Conservation (phyloP, 2,888 invertebrate genomes). For the Azorinus chamasolen region DNA sequence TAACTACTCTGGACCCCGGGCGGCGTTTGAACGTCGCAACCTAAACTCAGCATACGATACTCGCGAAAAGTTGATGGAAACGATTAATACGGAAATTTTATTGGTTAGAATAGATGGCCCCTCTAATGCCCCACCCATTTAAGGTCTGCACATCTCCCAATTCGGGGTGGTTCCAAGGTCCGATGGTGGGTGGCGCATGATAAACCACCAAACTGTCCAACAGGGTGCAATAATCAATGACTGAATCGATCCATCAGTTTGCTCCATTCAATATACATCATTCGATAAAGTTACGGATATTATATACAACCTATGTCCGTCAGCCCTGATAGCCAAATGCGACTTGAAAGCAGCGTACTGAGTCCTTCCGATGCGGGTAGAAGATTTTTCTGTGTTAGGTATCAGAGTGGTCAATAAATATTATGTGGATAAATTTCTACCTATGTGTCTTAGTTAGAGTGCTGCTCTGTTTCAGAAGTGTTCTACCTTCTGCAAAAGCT, state of each 20-base stretch:
- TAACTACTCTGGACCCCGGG: not conserved
- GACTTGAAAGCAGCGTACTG: slow-evolving; percentile 17
- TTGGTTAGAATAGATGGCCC: slow-evolving; percentile 22
- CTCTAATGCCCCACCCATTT: slow-evolving; percentile 24
- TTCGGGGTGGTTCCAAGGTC: slow-evolving; percentile 35
- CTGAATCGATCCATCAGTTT: slow-evolving; percentile 15
- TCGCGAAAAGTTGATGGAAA: slow-evolving; percentile 8
- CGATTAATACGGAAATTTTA: slow-evolving; percentile 17
- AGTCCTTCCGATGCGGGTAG: slow-evolving; percentile 13
- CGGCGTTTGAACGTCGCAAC: not conserved
- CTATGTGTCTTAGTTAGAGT: slow-evolving; percentile 24
- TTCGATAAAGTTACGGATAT: no score
- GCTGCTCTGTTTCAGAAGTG: slow-evolving; percentile 21
- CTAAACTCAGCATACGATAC: slow-evolving; percentile 23
- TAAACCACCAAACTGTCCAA: slow-evolving; percentile 36
- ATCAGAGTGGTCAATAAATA: slow-evolving; percentile 11
- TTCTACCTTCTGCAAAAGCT: slow-evolving; percentile 23
- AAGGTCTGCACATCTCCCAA: slow-evolving; percentile 26
- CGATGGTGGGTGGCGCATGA: slow-evolving; percentile 32
- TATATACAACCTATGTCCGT: no score
- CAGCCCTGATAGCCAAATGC: no score
- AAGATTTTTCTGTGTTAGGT: slow-evolving; percentile 28
- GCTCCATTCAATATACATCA: slow-evolving; percentile 12
- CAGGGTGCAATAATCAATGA: slow-evolving; percentile 18
- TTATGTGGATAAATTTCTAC: slow-evolving; percentile 27